A percentile compares a stretch with the other conserved stretches of the same genome.
phyloP scores from a whole-genome alignment of 2,797 vertebrate species.

The Sphenodon punctatus region DNA sequence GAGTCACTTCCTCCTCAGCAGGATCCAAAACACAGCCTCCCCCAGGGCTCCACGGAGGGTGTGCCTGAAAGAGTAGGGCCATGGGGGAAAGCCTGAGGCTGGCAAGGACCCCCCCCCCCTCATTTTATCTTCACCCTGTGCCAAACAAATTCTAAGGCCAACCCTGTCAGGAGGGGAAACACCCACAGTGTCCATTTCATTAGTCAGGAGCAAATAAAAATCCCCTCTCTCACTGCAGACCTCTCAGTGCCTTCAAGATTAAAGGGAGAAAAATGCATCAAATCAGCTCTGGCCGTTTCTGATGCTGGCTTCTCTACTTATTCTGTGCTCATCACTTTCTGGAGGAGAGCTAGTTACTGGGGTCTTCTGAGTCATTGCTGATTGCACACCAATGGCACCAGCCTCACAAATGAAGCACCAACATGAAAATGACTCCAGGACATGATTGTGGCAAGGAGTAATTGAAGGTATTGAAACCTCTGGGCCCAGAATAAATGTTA shows the following conservation, averaged over 20 bases:
- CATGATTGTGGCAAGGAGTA: slow-evolving; percentile 49
- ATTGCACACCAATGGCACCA: slow-evolving; percentile 2
- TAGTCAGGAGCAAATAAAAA: background rate
- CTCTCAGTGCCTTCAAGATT: background rate
- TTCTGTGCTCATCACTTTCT: slow-evolving; percentile 12
- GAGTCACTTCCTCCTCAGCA: no score
- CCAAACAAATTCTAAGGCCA: no score
- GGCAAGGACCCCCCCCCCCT: no score
- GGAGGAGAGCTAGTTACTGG: background rate
- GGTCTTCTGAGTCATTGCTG: slow-evolving; percentile 8
- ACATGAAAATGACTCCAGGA: slow-evolving; percentile 71
- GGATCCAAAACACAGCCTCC: no score
- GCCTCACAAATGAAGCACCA: slow-evolving; percentile 61
- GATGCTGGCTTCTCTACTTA: slow-evolving; percentile 9
- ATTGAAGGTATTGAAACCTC: slow-evolving; percentile 35
- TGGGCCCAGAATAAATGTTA: slow-evolving; percentile 51
- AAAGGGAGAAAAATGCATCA: no score
- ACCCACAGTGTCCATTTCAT: no score
- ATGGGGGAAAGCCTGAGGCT: no score
- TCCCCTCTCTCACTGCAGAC: background rate
- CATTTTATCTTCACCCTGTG: no score
- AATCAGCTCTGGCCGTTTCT: background rate
- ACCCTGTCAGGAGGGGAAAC: no score
- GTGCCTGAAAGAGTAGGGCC: no score
- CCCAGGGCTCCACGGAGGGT: no score